phyloP scores from a whole-genome alignment of 1,140 invertebrate species.

The Helicoverpa armigera region DNA sequence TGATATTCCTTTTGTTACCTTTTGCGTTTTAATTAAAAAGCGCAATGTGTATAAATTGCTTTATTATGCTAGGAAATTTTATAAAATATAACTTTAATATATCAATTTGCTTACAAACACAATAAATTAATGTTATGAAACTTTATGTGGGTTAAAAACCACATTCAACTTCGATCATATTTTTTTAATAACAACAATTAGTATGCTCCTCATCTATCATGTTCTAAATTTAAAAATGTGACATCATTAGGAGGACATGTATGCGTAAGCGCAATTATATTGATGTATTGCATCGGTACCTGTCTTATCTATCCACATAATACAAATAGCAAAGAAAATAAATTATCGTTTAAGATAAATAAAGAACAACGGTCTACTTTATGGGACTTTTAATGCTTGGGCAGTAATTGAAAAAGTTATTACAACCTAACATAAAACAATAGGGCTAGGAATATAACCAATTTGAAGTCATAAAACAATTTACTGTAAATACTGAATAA shows the following conservation, averaged over 20 bases:
- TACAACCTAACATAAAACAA: neutral
- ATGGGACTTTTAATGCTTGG: neutral
- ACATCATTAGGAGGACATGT: constrained; percentile 6
- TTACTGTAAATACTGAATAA: neutral
- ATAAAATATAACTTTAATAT: neutral
- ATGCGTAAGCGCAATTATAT: neutral
- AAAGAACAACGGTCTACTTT: neutral
- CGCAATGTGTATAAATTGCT: neutral
- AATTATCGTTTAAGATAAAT: neutral
- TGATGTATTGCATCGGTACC: neutral
- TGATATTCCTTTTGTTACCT: neutral
- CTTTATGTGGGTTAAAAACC: no score
- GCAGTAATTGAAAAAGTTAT: constrained; percentile 12
- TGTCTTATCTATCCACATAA: neutral
- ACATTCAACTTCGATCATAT: no score
- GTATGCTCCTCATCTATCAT: neutral
- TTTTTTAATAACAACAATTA: neutral
- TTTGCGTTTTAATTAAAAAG: neutral
- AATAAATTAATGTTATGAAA: no score
- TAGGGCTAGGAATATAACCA: neutral
- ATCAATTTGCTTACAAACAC: neutral
- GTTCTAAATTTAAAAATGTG: constrained; percentile 17
- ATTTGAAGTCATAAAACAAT: neutral
- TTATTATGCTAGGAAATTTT: neutral
- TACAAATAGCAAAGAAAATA: neutral